Percentiles rank a stretch among this genome's conserved stretches.
Conservation (phyloP, 2,113 vertebrate species). For the Mungos mungo region DNA sequence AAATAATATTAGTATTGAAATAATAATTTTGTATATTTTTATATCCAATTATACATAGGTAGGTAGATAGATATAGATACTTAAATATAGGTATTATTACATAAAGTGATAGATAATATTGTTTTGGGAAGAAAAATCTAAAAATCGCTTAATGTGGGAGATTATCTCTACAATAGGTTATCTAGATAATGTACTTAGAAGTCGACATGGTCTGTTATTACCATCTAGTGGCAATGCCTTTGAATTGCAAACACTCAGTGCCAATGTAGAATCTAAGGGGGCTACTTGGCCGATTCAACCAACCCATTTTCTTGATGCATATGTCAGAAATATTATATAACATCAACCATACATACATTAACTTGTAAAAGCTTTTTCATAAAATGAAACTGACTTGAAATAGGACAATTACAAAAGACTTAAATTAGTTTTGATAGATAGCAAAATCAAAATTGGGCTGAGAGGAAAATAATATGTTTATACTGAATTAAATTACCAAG, state of each 20-base stretch:
- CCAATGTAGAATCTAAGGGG: neutral
- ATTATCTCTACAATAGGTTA: neutral
- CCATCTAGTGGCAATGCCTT: slow-evolving; percentile 66
- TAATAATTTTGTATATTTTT: neutral
- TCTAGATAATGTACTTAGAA: neutral
- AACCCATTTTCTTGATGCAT: slow-evolving; percentile 77
- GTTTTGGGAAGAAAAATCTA: neutral
- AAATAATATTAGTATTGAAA: neutral
- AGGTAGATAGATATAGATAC: neutral
- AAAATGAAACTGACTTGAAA: neutral
- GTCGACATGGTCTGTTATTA: slow-evolving; percentile 25
- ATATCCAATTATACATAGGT: neutral
- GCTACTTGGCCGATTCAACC: slow-evolving; percentile 46
- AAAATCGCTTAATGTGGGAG: neutral
- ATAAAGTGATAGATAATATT: neutral
- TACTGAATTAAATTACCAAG: neutral
- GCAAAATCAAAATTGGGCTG: neutral
- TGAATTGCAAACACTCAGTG: slow-evolving; percentile 55
- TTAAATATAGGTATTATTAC: neutral
- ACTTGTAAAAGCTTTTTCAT: neutral
- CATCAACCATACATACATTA: neutral
- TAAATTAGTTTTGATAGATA: neutral
- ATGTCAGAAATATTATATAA: neutral
- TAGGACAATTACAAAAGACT: neutral
- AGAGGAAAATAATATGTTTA: neutral